Percentiles rank a stretch among this genome's conserved stretches.
phyloP scores from a whole-genome alignment of 2,888 invertebrate species.

The Petrolisthes cinctipes region DNA sequence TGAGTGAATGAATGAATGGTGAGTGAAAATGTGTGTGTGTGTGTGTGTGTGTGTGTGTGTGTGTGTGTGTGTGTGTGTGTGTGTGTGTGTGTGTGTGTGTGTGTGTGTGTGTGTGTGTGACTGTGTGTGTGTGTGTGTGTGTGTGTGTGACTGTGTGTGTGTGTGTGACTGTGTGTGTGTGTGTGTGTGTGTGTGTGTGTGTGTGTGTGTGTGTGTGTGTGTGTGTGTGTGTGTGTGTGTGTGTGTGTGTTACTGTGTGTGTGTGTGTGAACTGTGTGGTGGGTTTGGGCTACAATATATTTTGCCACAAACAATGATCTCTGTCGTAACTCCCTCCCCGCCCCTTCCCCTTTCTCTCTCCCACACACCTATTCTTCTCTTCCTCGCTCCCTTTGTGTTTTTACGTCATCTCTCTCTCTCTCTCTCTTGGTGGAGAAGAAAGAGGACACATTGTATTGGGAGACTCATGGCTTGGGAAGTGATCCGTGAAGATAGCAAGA shows the following conservation, averaged over 20 bases:
- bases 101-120: constrained; percentile 15
- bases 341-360: neutral
- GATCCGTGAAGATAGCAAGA: neutral
- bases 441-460: neutral
- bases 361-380: neutral
- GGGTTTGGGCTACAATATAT: no score
- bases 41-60: neutral
- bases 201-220: constrained; percentile 23
- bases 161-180: neutral
- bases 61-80: neutral
- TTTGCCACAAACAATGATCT: neutral
- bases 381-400: neutral
- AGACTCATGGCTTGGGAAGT: neutral
- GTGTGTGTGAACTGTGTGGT: neutral
- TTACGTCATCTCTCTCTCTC: neutral
- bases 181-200: neutral
- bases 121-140: constrained; percentile 21
- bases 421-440: neutral
- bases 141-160: neutral
- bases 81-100: constrained; percentile 25
- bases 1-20: neutral
- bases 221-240: constrained; percentile 23
- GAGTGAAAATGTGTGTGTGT: neutral
- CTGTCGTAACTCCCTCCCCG: neutral
- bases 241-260: constrained; percentile 19